Evolutionary conservation across 2,797 vertebrate genomes (phyloP), one percentile per base, ranked within the genome.

Genomic region (Molossus molossus): DNA sequence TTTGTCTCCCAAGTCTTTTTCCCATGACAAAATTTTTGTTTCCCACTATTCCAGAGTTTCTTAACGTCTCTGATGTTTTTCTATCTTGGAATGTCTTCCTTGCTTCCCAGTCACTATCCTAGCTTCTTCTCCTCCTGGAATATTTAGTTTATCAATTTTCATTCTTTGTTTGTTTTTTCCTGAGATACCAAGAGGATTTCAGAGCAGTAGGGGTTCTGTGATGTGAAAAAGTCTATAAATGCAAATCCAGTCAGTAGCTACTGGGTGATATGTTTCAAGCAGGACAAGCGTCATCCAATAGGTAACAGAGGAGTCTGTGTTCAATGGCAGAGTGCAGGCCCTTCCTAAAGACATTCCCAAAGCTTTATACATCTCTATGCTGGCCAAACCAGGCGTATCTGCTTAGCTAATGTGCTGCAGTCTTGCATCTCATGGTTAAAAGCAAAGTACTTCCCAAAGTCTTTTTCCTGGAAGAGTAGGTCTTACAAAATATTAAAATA

Each of bases 1-100:
- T 85, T 93, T 95, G 81, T 81, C 69, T 80, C 40, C 76, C 9
- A 82, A 40, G 67, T 83, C 57, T n/a, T 92, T 81, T 87, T 95
- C 81, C 82, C 77, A 37, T 65, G 69, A 90, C 45, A 80, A 65
- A 23, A 83, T 75, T 90, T 96, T 65, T 90, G 25, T 20, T 94
- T 95, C 64, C 23, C 92, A 13, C 8, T 45, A 0, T 76, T 81
- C 45, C 37, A 55, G 67, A 70, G 45, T 83, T 70, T 9, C 23
- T 50, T 15, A 1, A 14, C 45, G 20, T 90, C 13, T 18, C 62
- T 82, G 72, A 57, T 85, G n/a, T 67, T 92, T 88, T 69, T 27
- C 5, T 40, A 0, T 77, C n/a, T 85, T 73, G 76, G 33, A 81
- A 81, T 62, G 18, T 37, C 23, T 81, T 73, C 87, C 55, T 64